Base-by-base conservation (phyloP, 2,888 invertebrate genomes). In the Aphidius colemani region DNA sequence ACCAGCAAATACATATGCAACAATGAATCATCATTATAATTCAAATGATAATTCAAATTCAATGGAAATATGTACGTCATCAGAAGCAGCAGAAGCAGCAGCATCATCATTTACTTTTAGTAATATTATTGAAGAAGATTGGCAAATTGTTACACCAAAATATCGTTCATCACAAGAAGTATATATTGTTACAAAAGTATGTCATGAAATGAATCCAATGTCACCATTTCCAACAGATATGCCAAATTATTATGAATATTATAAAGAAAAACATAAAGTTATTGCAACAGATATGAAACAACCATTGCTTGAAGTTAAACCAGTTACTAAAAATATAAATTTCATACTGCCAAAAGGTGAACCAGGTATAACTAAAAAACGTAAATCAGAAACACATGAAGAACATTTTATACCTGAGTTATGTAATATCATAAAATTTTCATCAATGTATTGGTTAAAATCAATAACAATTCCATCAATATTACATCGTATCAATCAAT, bases 401-500 rank as follows among this genome's bases (percentile, higher is more conserved):
- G 89, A 93, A 70, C 86, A 90, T 64, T 86, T 98, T 53, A 87
- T 98, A 9, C 96, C 98, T 0, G 98, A 99, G 82, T 85, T 96
- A 68, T 94, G 95, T 76, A 86, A 89, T 40, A 88, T 86, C 74
- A 89, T 89, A 68, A 84, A 85, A 0, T 92, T 88, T 76, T 91
- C 93, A 0, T 87, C 89, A 13, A 84, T 90, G 9, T 84, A 96
- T 66, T 97, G 96, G 94, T 85, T 92, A 30, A 95, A 97, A 82
- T 90, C 93, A 0, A 88, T 89, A 2, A 86, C 92, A 61, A 77
- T 99, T 63, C 98, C 98, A 0, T 90, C 93, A 18, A 87, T 96
- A 64, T 76, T 98, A 43, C 93, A 95, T 76, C 88, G 98, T 78
- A 83, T 89, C 1, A 78, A 86, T 56, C 88, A 89, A 78, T 81